Percentiles rank a stretch among this genome's conserved stretches.
Evolutionary conservation across 2,888 invertebrate species (phyloP).

Genomic region (Phymatocera aterrima): DNA sequence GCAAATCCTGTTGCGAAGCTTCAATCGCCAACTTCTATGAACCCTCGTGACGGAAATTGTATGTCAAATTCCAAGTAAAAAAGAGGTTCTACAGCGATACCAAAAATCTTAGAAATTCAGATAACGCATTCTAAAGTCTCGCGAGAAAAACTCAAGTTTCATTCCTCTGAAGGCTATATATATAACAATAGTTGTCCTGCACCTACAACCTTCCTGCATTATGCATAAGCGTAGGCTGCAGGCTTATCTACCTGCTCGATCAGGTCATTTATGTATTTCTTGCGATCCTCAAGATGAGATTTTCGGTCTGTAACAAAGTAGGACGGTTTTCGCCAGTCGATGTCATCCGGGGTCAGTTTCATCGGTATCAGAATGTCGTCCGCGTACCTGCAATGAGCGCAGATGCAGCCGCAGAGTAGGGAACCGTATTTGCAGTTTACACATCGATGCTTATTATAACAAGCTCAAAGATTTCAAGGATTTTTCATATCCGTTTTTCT

Average conservation of each 20-base stretch:
- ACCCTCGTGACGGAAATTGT: no score
- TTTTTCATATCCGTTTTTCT: neutral
- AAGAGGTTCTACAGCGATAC: no score
- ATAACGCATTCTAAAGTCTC: no score
- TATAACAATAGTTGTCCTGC: neutral
- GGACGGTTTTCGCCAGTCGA: conserved; percentile 80
- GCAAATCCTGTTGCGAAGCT: neutral
- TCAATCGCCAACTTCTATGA: conserved; percentile 1
- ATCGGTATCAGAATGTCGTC: conserved; percentile 84
- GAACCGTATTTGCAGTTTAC: no score
- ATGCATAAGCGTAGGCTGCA: conserved; percentile 10
- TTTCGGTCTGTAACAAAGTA: conserved; percentile 80
- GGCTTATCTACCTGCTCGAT: conserved; percentile 51
- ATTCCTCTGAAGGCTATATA: neutral
- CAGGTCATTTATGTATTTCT: conserved; percentile 61
- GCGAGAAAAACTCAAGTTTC: neutral
- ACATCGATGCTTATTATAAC: neutral
- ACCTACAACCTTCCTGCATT: conserved; percentile 25
- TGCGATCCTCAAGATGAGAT: conserved; percentile 60
- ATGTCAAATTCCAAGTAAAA: no score
- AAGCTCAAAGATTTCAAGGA: neutral
- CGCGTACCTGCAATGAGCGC: conserved; percentile 78
- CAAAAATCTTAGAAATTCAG: no score
- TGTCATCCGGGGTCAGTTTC: conserved; percentile 82
- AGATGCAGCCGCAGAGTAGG: neutral